Evolutionary conservation across 2,113 vertebrate genomes (phyloP).

Genomic region (Cricetomys ansorgei): DNA sequence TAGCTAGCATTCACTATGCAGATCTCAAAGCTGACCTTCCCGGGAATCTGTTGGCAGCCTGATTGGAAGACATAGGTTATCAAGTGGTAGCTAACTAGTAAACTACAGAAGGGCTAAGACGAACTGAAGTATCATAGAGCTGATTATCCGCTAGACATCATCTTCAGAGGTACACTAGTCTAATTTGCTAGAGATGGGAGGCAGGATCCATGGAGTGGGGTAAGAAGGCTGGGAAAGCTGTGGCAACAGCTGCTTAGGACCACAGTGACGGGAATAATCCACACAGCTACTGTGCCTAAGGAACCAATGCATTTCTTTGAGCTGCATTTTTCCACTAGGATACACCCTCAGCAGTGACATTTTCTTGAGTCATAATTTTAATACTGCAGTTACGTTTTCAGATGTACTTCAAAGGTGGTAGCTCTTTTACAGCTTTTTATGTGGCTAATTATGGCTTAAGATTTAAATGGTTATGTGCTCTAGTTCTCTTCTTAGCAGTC

Average conservation of each 20-base stretch:
- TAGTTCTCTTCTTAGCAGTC: background rate
- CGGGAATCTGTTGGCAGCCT: background rate
- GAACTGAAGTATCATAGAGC: conserved; percentile 15
- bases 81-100: background rate
- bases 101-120: conserved; percentile 31
- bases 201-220: background rate
- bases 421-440: conserved; percentile 30
- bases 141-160: background rate
- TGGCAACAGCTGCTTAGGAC: background rate
- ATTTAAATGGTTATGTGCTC: conserved; percentile 13
- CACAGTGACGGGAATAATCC: background rate
- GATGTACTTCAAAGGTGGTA: background rate
- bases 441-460: conserved; percentile 1
- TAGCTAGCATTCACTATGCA: conserved; percentile 34
- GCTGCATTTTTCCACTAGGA: conserved; percentile 3
- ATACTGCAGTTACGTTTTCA: conserved; percentile 16
- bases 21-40: conserved; percentile 44
- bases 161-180: background rate
- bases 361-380: conserved; percentile 49
- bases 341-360: conserved; percentile 20
- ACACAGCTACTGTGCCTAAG: background rate
- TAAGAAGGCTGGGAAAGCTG: background rate
- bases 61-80: background rate
- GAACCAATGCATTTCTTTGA: background rate
- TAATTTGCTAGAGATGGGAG: too few species aligned